These are phyloP conservation scores for Elaeidobius kamerunicus DNA, from an alignment of 2,888 invertebrate species.

Conservation along the genomic window DNA sequence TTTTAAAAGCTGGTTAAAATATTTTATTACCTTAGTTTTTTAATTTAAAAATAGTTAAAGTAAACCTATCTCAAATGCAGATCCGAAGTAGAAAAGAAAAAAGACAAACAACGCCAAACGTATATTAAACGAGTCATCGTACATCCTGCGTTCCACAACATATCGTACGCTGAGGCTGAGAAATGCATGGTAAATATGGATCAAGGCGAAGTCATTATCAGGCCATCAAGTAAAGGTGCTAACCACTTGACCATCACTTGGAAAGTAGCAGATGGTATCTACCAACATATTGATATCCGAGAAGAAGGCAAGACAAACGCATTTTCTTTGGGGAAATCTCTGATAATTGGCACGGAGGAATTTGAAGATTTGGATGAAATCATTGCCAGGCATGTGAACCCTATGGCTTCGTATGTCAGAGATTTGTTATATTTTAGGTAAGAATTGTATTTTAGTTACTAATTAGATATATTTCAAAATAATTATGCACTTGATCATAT, in stretches of 20 bases:
- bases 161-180: constrained; percentile 89
- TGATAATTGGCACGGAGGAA: constrained; percentile 88
- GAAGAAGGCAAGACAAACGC: constrained; percentile 97
- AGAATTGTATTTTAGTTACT: not conserved
- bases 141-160: constrained; percentile 96
- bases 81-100: constrained; percentile 77
- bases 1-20: not conserved
- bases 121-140: constrained; percentile 96
- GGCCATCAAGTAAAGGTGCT: constrained; percentile 92
- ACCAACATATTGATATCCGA: constrained; percentile 93
- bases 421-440: constrained; percentile 85
- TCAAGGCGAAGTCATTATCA: constrained; percentile 93
- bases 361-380: constrained; percentile 99
- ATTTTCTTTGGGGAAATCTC: constrained; percentile 84
- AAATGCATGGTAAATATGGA: constrained; percentile 89
- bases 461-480: not conserved
- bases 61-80: constrained; percentile 47
- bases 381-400: constrained; percentile 92
- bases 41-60: not conserved
- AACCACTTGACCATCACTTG: constrained; percentile 97
- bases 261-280: constrained; percentile 94
- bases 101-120: constrained; percentile 76
- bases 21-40: constrained; percentile 2
- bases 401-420: constrained; percentile 91
- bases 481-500: not conserved